These are phyloP conservation scores for Chrysemys picta DNA, from an alignment of 2,113 vertebrate species.

Conservation along the genomic window DNA sequence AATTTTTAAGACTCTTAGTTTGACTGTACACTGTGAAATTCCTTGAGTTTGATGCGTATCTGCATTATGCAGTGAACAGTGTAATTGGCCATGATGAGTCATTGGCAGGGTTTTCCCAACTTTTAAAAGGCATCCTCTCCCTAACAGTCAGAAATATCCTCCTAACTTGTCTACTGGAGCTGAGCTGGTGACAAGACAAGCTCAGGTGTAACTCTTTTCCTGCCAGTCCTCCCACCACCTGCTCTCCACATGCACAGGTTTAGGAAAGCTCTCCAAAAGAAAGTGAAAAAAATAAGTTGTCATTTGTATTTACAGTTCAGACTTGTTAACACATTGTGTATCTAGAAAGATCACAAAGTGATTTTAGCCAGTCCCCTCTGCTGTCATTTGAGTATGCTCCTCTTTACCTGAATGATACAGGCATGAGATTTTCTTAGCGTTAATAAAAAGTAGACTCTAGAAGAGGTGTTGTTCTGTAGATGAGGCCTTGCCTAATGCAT, in stretches of 20 bases:
- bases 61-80: slow-evolving; percentile 22
- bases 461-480: neutral
- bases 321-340: neutral
- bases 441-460: neutral
- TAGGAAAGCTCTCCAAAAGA: slow-evolving; percentile 45
- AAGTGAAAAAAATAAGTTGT: neutral
- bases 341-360: neutral
- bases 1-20: neutral
- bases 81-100: slow-evolving; percentile 34
- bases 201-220: slow-evolving; percentile 35
- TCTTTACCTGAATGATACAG: neutral
- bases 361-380: neutral
- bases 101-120: slow-evolving; percentile 41
- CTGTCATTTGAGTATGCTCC: neutral
- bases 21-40: slow-evolving; percentile 30
- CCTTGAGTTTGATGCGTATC: slow-evolving; percentile 40
- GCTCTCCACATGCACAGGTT: slow-evolving; percentile 29
- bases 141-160: slow-evolving; percentile 1
- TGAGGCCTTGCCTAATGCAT: neutral
- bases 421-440: neutral
- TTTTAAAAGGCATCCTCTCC: slow-evolving; percentile 46
- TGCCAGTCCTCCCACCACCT: slow-evolving; percentile 30
- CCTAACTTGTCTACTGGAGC: neutral
- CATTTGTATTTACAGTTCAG: neutral
- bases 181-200: slow-evolving; percentile 44